Base-by-base conservation (phyloP, 1,140 invertebrate species). In the Aphaenogaster floridana region DNA sequence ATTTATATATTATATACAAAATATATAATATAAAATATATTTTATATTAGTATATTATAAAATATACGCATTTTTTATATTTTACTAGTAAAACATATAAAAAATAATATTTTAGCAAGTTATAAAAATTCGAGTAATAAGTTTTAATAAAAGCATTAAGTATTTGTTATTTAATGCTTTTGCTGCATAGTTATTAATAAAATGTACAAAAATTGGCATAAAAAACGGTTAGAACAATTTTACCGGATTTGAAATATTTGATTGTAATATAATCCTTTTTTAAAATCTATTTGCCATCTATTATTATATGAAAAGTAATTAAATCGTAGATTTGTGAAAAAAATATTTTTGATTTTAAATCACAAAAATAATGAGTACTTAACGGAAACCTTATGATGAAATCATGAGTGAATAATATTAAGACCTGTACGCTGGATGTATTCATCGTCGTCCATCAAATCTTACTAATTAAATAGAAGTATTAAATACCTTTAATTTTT, bases 181-280 rank as follows among this genome's bases (percentile, higher is more conserved):
- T 63, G 34, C 6, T 71, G 17, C 0, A 34, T 17, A 71, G 1
- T 42, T 66, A 71, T 34, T 69, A 50, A 71, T 1, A 34, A 28
- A 52, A 13, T 17, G 8, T n/a, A 15, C 1, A 52, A 34, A 72
- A 52, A 52, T 17, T 0, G 57, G 45, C 54, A 48, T 54, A 63
- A 45, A 57, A 78, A 68, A 59, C 8, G 79, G 61, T 86, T 86
- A 85, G 50, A 42, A 72, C 36, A 15, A 69, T 88, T 84, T 89
- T 81, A 61, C 57, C 17, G 13, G 34, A 81, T 54, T 89, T 48
- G 64, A 66, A 63, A 74, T 42, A 42, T 89, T 90, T 72, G 78
- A 88, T 80, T 89, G 76, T 88, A 88, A 89, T 87, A 91, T 89
- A 88, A 87, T 87, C 78, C 21, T 69, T 52, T 63, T 39, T 84